phyloP scores from a whole-genome alignment of 2,888 invertebrate species.

The Xanthorhoe spadicearia region DNA sequence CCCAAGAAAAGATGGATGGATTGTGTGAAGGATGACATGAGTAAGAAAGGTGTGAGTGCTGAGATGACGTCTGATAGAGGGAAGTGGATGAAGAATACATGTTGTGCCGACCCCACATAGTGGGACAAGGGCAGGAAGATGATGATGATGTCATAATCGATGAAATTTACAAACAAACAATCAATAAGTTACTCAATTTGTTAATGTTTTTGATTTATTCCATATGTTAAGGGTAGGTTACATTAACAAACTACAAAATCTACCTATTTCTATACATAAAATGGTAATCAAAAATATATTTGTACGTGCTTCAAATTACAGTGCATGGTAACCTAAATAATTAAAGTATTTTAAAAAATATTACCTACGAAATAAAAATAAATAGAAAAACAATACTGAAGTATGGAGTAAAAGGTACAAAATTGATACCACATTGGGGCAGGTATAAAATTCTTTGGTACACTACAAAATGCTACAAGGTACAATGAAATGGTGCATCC shows the following conservation, averaged over 20 bases:
- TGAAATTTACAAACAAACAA: no score
- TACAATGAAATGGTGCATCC: not conserved
- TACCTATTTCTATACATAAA: constrained; percentile 2
- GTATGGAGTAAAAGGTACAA: constrained; percentile 33
- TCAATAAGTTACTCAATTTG: no score
- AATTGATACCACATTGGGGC: constrained; percentile 26
- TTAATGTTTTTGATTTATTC: no score
- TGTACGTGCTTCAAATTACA: constrained; percentile 39
- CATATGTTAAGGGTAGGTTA: no score
- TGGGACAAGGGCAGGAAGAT: no score
- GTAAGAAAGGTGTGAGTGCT: no score
- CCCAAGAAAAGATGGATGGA: no score
- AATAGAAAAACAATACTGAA: constrained; percentile 40
- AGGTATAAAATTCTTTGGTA: constrained; percentile 43
- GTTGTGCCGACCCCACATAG: no score
- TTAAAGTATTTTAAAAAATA: constrained; percentile 16
- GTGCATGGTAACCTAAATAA: constrained; percentile 41
- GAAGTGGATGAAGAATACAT: no score
- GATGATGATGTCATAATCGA: no score
- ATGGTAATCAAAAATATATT: constrained; percentile 26
- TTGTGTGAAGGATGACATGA: no score
- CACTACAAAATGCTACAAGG: constrained; percentile 24
- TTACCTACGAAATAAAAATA: constrained; percentile 15
- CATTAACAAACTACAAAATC: not conserved
- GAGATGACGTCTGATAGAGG: no score